Evolutionary conservation across 2,797 vertebrate genomes (phyloP).

Genomic region (Coilia nasus): DNA sequence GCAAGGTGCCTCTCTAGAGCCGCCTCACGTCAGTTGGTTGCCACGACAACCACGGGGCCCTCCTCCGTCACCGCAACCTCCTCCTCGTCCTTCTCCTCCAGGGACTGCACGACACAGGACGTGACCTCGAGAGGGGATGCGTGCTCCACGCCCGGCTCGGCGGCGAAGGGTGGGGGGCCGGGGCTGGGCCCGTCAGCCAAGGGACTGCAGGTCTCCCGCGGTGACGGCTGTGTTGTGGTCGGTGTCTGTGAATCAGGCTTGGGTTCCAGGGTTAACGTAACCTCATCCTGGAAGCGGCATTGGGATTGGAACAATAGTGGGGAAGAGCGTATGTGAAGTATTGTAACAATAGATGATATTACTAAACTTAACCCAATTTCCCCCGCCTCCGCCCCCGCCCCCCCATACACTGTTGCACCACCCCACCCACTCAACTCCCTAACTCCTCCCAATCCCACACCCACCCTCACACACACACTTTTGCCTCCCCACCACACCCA

Average conservation of each 20-base stretch:
- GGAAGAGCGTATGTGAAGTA: not conserved
- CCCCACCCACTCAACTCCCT: too few relatives aligned
- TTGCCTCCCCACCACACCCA: too few relatives aligned
- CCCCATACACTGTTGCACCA: too few relatives aligned
- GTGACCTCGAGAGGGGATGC: constrained; percentile 84
- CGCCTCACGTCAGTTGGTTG: constrained; percentile 68
- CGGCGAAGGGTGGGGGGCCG: constrained; percentile 50
- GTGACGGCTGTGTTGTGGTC: constrained; percentile 75
- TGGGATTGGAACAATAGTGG: not conserved
- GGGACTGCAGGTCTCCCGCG: constrained; percentile 76
- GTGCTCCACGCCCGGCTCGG: constrained; percentile 61
- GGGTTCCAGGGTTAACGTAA: constrained; percentile 86
- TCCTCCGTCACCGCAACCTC: constrained; percentile 54
- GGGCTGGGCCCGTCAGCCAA: constrained; percentile 75
- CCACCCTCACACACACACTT: too few relatives aligned
- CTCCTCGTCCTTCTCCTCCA: constrained; percentile 85
- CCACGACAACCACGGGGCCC: constrained; percentile 61
- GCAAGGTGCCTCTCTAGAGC: not conserved
- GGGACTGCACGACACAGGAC: constrained; percentile 85
- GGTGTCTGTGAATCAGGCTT: constrained; percentile 82
- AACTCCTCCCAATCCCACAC: too few relatives aligned
- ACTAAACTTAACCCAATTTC: too few relatives aligned
- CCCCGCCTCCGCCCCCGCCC: too few relatives aligned
- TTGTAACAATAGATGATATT: not conserved
- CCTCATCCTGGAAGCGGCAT: constrained; percentile 75